Percentiles rank a stretch among this genome's conserved stretches.
These are phyloP conservation scores for Philhelius pedissequus DNA, from an alignment of 2,888 invertebrate species.

Conservation along the genomic window DNA sequence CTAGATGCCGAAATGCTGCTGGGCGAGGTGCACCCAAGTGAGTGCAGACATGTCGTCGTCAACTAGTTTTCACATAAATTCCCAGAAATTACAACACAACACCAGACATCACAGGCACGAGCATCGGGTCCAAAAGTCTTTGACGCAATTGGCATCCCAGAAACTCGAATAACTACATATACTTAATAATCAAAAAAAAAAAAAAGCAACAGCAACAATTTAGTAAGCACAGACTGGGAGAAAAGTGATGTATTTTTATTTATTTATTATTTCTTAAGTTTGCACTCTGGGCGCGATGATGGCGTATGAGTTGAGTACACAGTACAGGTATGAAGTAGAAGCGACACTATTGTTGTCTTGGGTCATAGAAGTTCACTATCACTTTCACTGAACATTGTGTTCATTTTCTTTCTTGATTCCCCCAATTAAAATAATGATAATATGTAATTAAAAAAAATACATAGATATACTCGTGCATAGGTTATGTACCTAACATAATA, in stretches of 20 bases:
- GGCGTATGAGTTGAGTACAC: too few relatives aligned
- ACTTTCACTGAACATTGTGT: constrained; percentile 73
- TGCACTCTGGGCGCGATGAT: background rate
- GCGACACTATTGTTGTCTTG: constrained; percentile 51
- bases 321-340: too few relatives aligned
- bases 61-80: constrained; percentile 60
- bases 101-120: constrained; percentile 29
- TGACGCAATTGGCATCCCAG: constrained; percentile 4
- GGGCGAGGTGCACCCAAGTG: constrained; percentile 42
- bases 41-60: constrained; percentile 57
- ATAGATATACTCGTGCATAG: background rate
- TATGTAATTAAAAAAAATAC: constrained; percentile 13
- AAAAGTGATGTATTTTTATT: constrained; percentile 36
- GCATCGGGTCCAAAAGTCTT: background rate
- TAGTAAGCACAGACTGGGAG: constrained; percentile 45
- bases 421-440: constrained; percentile 49
- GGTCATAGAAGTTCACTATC: constrained; percentile 78
- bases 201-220: constrained; percentile 8
- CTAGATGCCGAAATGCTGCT: constrained; percentile 40
- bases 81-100: constrained; percentile 48
- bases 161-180: constrained; percentile 5
- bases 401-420: constrained; percentile 47
- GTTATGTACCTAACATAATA: background rate
- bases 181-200: background rate
- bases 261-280: constrained; percentile 30